Base-by-base conservation (phyloP, 1,140 invertebrate species). In the Drosophila arizonae region DNA sequence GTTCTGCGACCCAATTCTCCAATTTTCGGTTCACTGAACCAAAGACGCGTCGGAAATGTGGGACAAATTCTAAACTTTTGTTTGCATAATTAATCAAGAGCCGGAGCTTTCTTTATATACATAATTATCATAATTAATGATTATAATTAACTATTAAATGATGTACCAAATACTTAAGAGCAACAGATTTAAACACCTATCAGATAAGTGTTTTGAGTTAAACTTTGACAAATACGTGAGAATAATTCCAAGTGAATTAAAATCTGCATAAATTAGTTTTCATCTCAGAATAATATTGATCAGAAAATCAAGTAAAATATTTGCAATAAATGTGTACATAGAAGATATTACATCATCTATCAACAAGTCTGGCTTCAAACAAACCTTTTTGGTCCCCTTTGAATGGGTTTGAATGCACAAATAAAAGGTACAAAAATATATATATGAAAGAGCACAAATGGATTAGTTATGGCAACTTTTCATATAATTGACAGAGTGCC, bases 41-140 rank as follows among this genome's bases (percentile, higher is more conserved):
- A 75, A 28, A 72, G 26, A 45, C 51, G 66, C 26, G 36, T 41
- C 30, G 39, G 24, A 54, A 85, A 88, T 87, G 79, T 81, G 72
- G 80, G 73, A 72, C 84, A 88, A 74, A 67, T 76, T 68, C 48
- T 43, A 54, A 17, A 63, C 43, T 67, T 48, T 39, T 41, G 80
- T 88, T 88, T 89, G 74, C 84, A 88, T 88, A 88, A 88, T 84
- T 84, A 72, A 80, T 62, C 55, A 65, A 76, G 60, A 62, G 43
- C 43, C 11, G 26, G 11, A 11, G 24, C 52, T 57, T 41, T 61
- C 61, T 28, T 55, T 33, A 39, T 50, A 71, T 33, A 39, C 45
- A 71, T 58, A 46, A 62, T 76, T 79, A 65, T 55, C 48, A 79
- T 82, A 79, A 79, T 78, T 70, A 55, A 54, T 36, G 54, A 24